Conservation (phyloP, 2,888 invertebrate genomes). For the Adelphocoris suturalis region DNA sequence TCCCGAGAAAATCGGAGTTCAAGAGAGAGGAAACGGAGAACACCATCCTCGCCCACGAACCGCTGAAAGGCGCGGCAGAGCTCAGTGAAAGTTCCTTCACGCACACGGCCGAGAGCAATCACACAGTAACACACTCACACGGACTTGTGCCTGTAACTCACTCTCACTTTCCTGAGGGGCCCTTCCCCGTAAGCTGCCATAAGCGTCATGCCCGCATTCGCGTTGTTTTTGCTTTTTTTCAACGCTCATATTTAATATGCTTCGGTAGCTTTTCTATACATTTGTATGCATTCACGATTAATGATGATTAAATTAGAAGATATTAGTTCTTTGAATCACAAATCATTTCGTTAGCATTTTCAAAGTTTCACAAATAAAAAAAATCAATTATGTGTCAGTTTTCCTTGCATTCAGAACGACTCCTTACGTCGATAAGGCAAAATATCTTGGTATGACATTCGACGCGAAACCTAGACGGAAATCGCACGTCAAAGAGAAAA, state of each 20-base stretch:
- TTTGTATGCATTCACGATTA: too few relatives aligned
- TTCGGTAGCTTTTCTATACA: too few relatives aligned
- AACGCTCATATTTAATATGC: background rate
- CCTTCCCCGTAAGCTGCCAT: background rate
- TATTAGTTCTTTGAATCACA: too few relatives aligned
- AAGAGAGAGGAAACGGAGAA: background rate
- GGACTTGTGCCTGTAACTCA: background rate
- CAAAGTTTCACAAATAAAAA: too few relatives aligned
- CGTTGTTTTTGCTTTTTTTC: background rate
- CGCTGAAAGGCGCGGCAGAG: background rate
- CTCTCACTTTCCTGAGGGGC: conserved; percentile 10
- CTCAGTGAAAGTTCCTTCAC: background rate
- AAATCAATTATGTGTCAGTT: too few relatives aligned
- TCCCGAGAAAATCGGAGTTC: background rate
- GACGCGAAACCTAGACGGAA: too few relatives aligned
- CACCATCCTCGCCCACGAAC: background rate
- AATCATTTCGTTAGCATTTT: too few relatives aligned
- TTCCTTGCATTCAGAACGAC: too few relatives aligned
- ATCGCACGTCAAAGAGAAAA: too few relatives aligned
- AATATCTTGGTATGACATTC: too few relatives aligned
- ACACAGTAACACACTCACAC: conserved; percentile 19
- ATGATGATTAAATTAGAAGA: too few relatives aligned
- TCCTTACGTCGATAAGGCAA: too few relatives aligned
- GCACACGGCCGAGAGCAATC: background rate
- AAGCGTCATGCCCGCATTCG: conserved; percentile 10